Evolutionary conservation across 2,888 invertebrate species (phyloP).

Genomic region (Cyclophora punctaria): DNA sequence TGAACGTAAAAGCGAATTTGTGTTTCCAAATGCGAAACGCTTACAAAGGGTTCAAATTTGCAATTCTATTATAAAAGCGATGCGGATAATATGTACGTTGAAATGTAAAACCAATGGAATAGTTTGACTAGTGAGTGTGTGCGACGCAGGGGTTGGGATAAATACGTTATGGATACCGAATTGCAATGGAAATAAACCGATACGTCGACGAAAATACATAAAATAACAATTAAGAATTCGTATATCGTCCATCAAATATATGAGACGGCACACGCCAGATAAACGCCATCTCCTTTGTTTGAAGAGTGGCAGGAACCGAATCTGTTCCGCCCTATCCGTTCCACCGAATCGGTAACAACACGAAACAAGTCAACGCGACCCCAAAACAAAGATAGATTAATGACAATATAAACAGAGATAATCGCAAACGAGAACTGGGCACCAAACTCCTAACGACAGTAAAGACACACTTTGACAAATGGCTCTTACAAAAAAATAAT

Average conservation of each 20-base stretch:
- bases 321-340: too few species aligned
- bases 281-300: too few species aligned
- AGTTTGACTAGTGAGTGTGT: slow-evolving; percentile 36
- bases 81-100: slow-evolving; percentile 61
- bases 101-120: slow-evolving; percentile 57
- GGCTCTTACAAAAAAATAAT: slow-evolving; percentile 50
- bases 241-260: too few species aligned
- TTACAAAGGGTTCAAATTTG: slow-evolving; percentile 74
- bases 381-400: slow-evolving; percentile 64
- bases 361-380: slow-evolving; percentile 44
- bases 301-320: too few species aligned
- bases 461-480: slow-evolving; percentile 47
- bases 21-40: slow-evolving; percentile 68
- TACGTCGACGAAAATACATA: too few species aligned
- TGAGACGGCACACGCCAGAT: too few species aligned
- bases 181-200: slow-evolving; percentile 9
- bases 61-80: slow-evolving; percentile 69
- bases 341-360: slow-evolving; percentile 25
- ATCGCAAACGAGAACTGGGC: slow-evolving; percentile 36
- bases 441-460: slow-evolving; percentile 28
- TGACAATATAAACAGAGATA: slow-evolving; percentile 65
- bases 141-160: slow-evolving; percentile 1
- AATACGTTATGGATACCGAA: neutral
- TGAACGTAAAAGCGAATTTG: slow-evolving; percentile 72
- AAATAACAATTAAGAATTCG: too few species aligned